Evolutionary conservation across 2,113 vertebrate genomes (phyloP), one percentile per base, ranked within the genome.

Genomic region (Cairina moschata): DNA sequence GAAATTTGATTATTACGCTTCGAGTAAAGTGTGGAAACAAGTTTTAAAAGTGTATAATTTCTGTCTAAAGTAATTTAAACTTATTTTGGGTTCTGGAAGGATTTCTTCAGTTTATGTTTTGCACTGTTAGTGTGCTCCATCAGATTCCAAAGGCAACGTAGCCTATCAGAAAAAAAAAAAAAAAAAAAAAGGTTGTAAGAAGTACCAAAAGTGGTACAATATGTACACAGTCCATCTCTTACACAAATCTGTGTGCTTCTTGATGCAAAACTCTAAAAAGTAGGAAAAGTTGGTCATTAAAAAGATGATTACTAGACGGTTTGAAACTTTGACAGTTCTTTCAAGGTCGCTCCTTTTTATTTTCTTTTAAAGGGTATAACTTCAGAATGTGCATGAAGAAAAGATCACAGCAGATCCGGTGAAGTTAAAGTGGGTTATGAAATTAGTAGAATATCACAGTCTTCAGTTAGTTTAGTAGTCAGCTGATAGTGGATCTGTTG

Each of bases 371-470:
- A 83, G 56, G 50, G 31, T 13, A 68, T 18, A 5, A 72, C 5
- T 59, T 28, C 8, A n/a, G 4, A 38, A 31, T 3, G 1, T 18
- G 34, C 13, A 78, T 31, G 42, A 54, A 73, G 42, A 54, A 68
- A 26, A 21, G 2, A 36, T 40, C 16, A 21, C 17, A 71, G 15
- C 6, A 58, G 20, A 42, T n/a, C 5, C 15, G 20, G 69, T 55
- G 10, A 80, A 69, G 2, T 40, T 66, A 93, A 66, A 58, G 1
- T 63, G 26, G 62, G 6, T 59, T 76, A 29, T 65, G 22, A 80
- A 88, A n/a, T 8, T n/a, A 15, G 11, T 13, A 50, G 23, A 8
- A 5, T 13, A 11, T 13, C 32, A 8, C 10, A 40, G 21, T 0
- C 66, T 91, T 86, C 59, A 6, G 40, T 52, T 28, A 36, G 6